Evolutionary conservation across 2,888 invertebrate species (phyloP).

Genomic region (Antheraea yamamai): DNA sequence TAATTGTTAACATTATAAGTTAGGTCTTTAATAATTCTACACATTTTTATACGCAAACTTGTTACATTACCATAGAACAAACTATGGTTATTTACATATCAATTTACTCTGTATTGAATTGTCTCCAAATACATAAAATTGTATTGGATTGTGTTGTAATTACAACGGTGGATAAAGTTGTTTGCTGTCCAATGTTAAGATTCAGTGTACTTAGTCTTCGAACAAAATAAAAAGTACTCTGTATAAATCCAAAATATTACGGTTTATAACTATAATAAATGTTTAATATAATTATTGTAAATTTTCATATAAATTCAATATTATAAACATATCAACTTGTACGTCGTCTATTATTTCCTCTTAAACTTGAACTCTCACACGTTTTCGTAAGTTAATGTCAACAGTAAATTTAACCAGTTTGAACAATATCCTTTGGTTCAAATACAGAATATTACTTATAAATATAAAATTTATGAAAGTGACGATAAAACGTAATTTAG

Average conservation of each 20-base stretch:
- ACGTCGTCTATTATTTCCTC: background rate
- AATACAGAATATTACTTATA: background rate
- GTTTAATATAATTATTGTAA: background rate
- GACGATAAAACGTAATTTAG: background rate
- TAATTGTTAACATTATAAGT: too few relatives aligned
- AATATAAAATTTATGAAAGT: background rate
- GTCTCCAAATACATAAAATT: background rate
- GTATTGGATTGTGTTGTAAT: background rate
- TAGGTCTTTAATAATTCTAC: too few relatives aligned
- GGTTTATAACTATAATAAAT: background rate
- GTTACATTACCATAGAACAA: too few relatives aligned
- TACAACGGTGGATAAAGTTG: background rate
- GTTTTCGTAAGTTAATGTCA: background rate
- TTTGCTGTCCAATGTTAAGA: background rate
- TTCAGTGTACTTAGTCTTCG: background rate
- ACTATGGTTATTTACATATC: too few relatives aligned
- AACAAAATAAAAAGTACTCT: background rate
- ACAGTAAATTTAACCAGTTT: background rate
- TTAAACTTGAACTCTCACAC: background rate
- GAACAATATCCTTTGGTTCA: background rate
- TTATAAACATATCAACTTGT: background rate
- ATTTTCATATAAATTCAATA: background rate
- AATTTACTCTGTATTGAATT: too few relatives aligned
- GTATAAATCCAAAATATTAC: background rate
- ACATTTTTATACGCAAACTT: too few relatives aligned